A percentile compares a stretch with the other conserved stretches of the same genome.
phyloP scores from a whole-genome alignment of 2,888 invertebrate species.

The Drosophila vallismaia region DNA sequence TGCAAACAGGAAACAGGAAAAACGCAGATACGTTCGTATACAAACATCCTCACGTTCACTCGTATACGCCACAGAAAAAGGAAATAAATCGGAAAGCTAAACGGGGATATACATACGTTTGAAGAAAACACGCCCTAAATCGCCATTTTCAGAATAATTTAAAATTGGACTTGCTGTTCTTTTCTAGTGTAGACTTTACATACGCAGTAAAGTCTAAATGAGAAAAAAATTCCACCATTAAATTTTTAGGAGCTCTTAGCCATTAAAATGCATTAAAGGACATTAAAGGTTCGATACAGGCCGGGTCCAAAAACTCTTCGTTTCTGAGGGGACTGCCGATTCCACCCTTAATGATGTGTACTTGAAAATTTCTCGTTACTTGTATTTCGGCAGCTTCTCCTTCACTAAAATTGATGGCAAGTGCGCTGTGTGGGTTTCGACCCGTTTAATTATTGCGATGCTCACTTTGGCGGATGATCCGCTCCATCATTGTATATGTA shows the following conservation, averaged over 20 bases:
- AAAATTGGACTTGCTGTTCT: too few species aligned
- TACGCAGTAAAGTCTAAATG: too few species aligned
- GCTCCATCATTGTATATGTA: conserved; percentile 5
- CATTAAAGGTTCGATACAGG: background rate
- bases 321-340: background rate
- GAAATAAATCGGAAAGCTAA: background rate
- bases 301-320: background rate
- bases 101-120: background rate
- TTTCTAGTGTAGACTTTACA: too few species aligned
- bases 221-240: too few species aligned
- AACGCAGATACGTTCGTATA: conserved; percentile 2
- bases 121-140: background rate
- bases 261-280: too few species aligned
- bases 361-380: conserved; percentile 32
- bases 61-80: background rate
- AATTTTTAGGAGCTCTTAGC: too few species aligned
- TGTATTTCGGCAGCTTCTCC: conserved; percentile 23
- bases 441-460: conserved; percentile 60
- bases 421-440: conserved; percentile 4
- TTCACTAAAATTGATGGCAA: background rate
- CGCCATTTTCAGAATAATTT: background rate
- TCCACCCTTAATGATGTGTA: conserved; percentile 3
- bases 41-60: background rate
- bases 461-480: conserved; percentile 50
- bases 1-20: conserved; percentile 44